Evolutionary conservation across 35 echinoderm and acorn worm genomes (phyloP), one percentile per base, ranked within the genome.

Genomic region (Apostichopus japonicus): DNA sequence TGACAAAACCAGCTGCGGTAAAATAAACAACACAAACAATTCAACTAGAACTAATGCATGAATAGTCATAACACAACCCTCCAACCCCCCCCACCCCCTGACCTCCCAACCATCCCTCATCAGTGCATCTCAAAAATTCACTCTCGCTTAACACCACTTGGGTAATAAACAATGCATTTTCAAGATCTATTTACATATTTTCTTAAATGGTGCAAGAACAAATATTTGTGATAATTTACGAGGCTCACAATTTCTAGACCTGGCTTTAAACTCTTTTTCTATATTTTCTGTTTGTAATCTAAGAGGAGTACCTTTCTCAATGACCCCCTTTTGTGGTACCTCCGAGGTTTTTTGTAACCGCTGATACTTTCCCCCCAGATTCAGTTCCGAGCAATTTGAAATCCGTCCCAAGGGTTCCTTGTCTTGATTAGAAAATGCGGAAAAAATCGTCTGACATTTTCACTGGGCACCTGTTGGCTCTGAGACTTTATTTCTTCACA

Each of bases 311-410:
- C 57, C 17, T 75, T 23, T 21, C 22, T 75, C 71, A 21, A 14
- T n/a, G 71, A 21, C 71, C 71, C 71, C 71, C 71, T 75, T 75
- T 75, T 19, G 6, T 75, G 71, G 71, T 75, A 75, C 71, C 71
- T 75, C 71, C 0, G 71, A 75, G 13, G 71, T 23, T 75, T 75
- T 75, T 7, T 75, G 14, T 75, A 21, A 75, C 71, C 1, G 71
- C 71, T 75, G 71, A 75, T 75, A 75, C 71, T 19, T 75, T n/a
- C 71, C 71, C 71, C 71, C 71, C 71, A 75, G 71, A 19, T 75
- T 75, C 71, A 23, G 71, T 75, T 75, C 71, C 71, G n/a, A 75
- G 71, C 71, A 75, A 75, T 75, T 75, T 75, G 71, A 75, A 75
- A 75, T 75, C 71, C 71, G n/a, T 75, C 71, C 71, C 15, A 75